phyloP scores from a whole-genome alignment of 1,140 invertebrate species.

The Trissolcus basalis region DNA sequence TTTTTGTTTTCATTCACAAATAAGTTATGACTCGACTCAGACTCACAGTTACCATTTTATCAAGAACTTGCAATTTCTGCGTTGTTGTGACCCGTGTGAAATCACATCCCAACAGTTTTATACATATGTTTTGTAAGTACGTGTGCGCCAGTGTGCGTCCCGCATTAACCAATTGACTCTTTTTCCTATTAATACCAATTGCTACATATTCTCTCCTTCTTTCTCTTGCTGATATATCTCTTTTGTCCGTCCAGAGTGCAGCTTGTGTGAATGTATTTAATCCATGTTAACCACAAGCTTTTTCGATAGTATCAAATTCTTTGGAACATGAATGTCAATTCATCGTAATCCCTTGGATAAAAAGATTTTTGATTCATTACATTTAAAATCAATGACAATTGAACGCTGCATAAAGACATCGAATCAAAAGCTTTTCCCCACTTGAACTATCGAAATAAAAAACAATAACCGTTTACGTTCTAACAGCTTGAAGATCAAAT shows the following conservation, averaged over 20 bases:
- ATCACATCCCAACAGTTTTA: slow-evolving; percentile 77
- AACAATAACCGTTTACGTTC: no score
- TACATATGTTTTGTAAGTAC: slow-evolving; percentile 76
- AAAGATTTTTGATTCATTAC: no score
- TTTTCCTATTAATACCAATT: slow-evolving; percentile 58
- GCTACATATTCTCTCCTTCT: slow-evolving; percentile 64
- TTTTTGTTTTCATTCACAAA: slow-evolving; percentile 4
- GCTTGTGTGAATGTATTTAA: slow-evolving; percentile 71
- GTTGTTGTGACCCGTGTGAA: slow-evolving; percentile 87
- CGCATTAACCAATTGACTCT: slow-evolving; percentile 67
- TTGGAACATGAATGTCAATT: no score
- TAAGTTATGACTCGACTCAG: slow-evolving; percentile 21
- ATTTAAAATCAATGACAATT: no score
- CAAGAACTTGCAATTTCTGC: slow-evolving; percentile 75
- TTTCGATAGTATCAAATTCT: slow-evolving; percentile 52
- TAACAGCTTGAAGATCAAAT: slow-evolving; percentile 30
- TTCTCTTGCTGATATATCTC: slow-evolving; percentile 64
- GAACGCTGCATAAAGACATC: no score
- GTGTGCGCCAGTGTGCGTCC: slow-evolving; percentile 75
- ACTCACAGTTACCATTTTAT: slow-evolving; percentile 22
- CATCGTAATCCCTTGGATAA: slow-evolving; percentile 4
- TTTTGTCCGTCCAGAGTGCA: slow-evolving; percentile 69
- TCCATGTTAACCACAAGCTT: slow-evolving; percentile 67
- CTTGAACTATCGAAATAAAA: slow-evolving; percentile 55
- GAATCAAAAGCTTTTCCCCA: background rate